Base-by-base conservation (phyloP, 2,888 invertebrate species). In the Hofmannophila pseudospretella region DNA sequence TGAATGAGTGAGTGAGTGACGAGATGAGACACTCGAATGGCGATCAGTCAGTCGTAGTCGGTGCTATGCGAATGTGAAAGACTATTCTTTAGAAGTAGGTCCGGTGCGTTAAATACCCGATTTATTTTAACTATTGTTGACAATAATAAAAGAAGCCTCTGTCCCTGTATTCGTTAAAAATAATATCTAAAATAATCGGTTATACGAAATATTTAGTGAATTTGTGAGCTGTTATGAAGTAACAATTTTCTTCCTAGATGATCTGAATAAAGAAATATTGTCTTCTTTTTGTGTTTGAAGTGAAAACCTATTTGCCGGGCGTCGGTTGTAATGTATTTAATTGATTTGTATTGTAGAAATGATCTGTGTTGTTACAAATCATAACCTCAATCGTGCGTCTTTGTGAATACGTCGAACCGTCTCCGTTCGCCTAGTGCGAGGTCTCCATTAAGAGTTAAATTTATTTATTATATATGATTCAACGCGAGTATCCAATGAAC, bases 401-500 rank as follows among this genome's bases (percentile, higher is more conserved):
- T 73, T 72, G 76, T 82, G 78, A 82, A 69, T 79, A 81, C 77
- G 79, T 81, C 67, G 70, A 61, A 69, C 58, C 53, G 55, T 69
- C 25, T 64, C 47, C 51, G 54, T 11, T 69, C 69, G 68, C 69
- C 60, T 54, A 51, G 78, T 66, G 74, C 72, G 70, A 65, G 52
- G 58, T 74, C 67, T 80, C 56, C 51, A 54, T 57, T 51, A 58
- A 50, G 51, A 67, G 75, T 72, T 61, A 49, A 59, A 60, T 62
- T 67, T 64, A 75, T 75, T 77, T 74, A 58, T 78, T 69, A 82
- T 85, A 80, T 84, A 86, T 87, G 85, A 87, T 87, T 86, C 87
- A 85, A 82, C 82, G 86, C 67, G 85, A 85, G 80, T 80, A 81
- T 75, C 88, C 88, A 74, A 88, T 84, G 78, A 93, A 93, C 92